Base-by-base conservation (phyloP, 2,888 invertebrate genomes). In the Nemotelus nigrinus region DNA sequence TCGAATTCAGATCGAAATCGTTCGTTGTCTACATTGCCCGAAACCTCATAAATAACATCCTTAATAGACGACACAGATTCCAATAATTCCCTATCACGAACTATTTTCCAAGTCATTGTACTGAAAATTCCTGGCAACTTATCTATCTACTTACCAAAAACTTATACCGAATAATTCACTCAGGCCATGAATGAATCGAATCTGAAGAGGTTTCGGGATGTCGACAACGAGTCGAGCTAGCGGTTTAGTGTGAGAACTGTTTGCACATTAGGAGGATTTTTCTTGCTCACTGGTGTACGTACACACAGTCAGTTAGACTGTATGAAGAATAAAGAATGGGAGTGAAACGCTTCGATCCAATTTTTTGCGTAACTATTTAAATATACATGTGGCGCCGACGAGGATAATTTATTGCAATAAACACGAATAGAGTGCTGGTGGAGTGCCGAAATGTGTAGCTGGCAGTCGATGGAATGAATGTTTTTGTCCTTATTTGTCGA, bases 1-100 rank as follows among this genome's bases (percentile, higher is more conserved):
- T 39, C n/a, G 43, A 39, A 3, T 41, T 43, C 41, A 39, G 25
- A 7, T 43, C n/a, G 39, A 7, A 47, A 67, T 67, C n/a, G n/a
- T 44, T 25, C 25, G 25, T 25, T 25, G 25, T 25, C 25, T 25
- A 25, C 48, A 47, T 47, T 67, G 44, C 67, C 47, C 39, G 50
- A 39, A 10, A 6, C 48, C 10, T 44, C 67, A 67, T 67, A 67
- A 67, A 67, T 67, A 67, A 67, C 67, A 67, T 67, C 67, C 67
- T 47, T 67, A 67, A 67, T 67, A 48, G 67, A 47, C 67, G 67
- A 48, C 39, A 67, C 39, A 67, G 25, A 48, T 67, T 48, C 67
- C 67, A 67, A 67, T 67, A 67, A 67, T 67, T 25, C 67, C 67
- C 50, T 67, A 67, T 67, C 67, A 48, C 67, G 50, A 67, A 48